Base-by-base conservation (phyloP, 2,888 invertebrate species). In the Neoaliturus tenellus region DNA sequence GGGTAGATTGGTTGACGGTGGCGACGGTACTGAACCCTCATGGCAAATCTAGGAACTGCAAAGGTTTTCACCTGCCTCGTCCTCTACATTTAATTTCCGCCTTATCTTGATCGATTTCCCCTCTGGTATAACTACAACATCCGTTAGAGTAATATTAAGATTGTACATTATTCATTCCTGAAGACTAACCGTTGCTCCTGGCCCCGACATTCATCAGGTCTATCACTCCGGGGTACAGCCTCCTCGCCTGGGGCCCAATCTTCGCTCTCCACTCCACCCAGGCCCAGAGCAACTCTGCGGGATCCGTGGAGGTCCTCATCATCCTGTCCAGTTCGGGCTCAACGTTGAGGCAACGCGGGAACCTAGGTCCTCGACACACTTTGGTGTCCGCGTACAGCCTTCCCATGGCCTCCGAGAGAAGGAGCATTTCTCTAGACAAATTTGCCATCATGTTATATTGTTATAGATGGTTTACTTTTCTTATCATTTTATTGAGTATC, bases 301-400 rank as follows among this genome's bases (percentile, higher is more conserved):
- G 91, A 86, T 92, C 89, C 39, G 90, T 86, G 28, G 89, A 86
- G 0, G 83, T 87, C 81, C 90, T 90, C 93, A 95, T 94, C 62
- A 95, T 87, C 17, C 90, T 90, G 75, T 93, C 93, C 87, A 95
- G 90, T 87, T 94, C 94, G 0, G 92, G 92, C 89, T 95, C 95
- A 0, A 93, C 94, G 84, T 91, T 91, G 48, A 94, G 90, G 89
- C 95, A 95, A 3, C 17, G 1, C n/a, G 86, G 82, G 8, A 31
- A 48, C n/a, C 84, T 86, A 8, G 82, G 86, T 85, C 25, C 88
- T 88, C 44, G 88, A 87, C 94, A 94, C 28, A 95, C 89, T 89
- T 92, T 89, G 0, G 92, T 92, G 0, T 92, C 90, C 3, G 93
- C 92, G 89, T 95, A 95, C 39, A 92, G 92, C n/a, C 90, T 89